Conservation (phyloP, 2,888 invertebrate genomes). For the Oxycera nigricornis region DNA sequence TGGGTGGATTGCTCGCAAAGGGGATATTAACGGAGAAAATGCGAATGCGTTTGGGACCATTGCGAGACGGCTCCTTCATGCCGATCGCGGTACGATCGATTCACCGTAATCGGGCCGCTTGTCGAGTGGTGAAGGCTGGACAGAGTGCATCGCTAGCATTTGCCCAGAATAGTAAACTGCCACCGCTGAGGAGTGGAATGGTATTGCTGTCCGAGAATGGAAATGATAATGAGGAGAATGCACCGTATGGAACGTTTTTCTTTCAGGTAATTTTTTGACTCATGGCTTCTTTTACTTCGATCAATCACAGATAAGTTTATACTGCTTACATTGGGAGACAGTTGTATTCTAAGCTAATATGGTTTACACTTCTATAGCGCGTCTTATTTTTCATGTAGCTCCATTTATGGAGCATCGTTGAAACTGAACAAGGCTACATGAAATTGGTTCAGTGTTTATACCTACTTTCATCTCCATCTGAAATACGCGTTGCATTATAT, state of each 20-base stretch:
- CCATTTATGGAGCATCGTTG: too few relatives aligned
- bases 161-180: conserved; percentile 61
- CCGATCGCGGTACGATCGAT: conserved; percentile 80
- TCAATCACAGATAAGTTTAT: too few relatives aligned
- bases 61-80: conserved; percentile 80
- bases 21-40: conserved; percentile 89
- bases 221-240: conserved; percentile 60
- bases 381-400: too few relatives aligned
- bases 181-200: conserved; percentile 81
- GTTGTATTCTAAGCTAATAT: too few relatives aligned
- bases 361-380: too few relatives aligned
- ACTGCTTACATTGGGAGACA: neutral
- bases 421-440: too few relatives aligned
- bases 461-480: too few relatives aligned
- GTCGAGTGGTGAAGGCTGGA: conserved; percentile 85
- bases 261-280: conserved; percentile 64
- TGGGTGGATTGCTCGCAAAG: conserved; percentile 83
- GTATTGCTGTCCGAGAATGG: conserved; percentile 71
- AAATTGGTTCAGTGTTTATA: too few relatives aligned
- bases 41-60: conserved; percentile 76
- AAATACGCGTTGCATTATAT: too few relatives aligned
- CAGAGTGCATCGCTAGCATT: conserved; percentile 85
- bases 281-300: neutral
- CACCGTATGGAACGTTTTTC: conserved; percentile 68
- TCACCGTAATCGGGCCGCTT: conserved; percentile 91